phyloP scores from a whole-genome alignment of 2,888 invertebrate genomes.

The Dasysyrphus albostriatus region DNA sequence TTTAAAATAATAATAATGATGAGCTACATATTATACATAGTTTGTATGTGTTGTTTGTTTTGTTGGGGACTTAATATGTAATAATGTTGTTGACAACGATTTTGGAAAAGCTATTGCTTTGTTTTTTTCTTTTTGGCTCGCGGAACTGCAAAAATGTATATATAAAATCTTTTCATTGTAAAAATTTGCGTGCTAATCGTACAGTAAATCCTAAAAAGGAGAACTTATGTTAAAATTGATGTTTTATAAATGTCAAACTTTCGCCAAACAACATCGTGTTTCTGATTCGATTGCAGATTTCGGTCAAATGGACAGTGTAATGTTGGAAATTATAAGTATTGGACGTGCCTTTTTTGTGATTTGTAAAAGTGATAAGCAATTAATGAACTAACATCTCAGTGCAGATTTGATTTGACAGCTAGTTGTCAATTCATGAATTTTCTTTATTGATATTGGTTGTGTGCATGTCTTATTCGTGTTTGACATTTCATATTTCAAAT shows the following conservation, averaged over 20 bases:
- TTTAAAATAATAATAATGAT: conserved; percentile 68
- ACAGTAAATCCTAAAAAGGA: conserved; percentile 33
- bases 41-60: not conserved
- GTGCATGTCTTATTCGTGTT: not conserved
- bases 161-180: conserved; percentile 28
- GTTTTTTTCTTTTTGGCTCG: conserved; percentile 28
- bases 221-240: conserved; percentile 35
- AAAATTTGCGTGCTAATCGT: conserved; percentile 42
- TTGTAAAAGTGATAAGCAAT: not conserved
- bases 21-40: not conserved
- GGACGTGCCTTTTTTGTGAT: not conserved
- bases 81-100: conserved; percentile 41
- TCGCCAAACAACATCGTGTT: conserved; percentile 51
- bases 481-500: not conserved
- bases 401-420: not conserved
- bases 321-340: not conserved
- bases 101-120: conserved; percentile 10
- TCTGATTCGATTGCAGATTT: conserved; percentile 38
- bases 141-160: conserved; percentile 22
- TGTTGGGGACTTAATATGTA: not conserved
- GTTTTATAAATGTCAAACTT: conserved; percentile 66
- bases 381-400: not conserved
- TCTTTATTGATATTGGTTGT: not conserved
- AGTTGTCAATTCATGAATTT: not conserved
- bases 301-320: conserved; percentile 23